These are phyloP conservation scores for Cinclus mexicanus DNA, from an alignment of 2,113 vertebrate genomes.

Conservation along the genomic window DNA sequence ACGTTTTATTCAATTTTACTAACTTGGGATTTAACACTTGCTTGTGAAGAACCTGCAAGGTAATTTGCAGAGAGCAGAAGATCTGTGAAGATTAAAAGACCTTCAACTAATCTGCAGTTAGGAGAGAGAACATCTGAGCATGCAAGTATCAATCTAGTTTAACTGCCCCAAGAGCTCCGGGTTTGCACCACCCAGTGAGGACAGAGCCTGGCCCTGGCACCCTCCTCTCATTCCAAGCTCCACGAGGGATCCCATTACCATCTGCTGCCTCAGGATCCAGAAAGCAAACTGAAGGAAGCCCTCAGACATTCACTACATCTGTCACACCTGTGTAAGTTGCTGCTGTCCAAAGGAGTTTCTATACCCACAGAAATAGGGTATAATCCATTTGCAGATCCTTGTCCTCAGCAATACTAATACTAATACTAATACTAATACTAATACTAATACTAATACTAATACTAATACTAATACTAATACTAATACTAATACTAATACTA, in stretches of 20 bases:
- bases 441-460: neutral
- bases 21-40: neutral
- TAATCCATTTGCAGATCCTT: neutral
- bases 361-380: fast-evolving
- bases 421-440: too few species aligned
- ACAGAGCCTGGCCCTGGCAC: neutral
- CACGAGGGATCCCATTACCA: fast-evolving
- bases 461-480: neutral
- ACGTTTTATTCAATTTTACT: neutral
- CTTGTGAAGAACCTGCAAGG: neutral
- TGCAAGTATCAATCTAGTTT: fast-evolving
- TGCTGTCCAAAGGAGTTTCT: neutral
- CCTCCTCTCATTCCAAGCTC: neutral
- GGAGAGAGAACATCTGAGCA: neutral
- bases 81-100: neutral
- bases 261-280: neutral
- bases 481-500: too few species aligned
- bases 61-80: neutral
- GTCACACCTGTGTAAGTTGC: neutral
- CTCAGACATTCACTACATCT: neutral
- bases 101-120: neutral
- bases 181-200: neutral
- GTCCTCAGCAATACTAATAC: neutral
- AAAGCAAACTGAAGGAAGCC: neutral
- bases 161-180: fast-evolving